phyloP scores from a whole-genome alignment of 2,797 vertebrate genomes.

The Sebastes nivosus region DNA sequence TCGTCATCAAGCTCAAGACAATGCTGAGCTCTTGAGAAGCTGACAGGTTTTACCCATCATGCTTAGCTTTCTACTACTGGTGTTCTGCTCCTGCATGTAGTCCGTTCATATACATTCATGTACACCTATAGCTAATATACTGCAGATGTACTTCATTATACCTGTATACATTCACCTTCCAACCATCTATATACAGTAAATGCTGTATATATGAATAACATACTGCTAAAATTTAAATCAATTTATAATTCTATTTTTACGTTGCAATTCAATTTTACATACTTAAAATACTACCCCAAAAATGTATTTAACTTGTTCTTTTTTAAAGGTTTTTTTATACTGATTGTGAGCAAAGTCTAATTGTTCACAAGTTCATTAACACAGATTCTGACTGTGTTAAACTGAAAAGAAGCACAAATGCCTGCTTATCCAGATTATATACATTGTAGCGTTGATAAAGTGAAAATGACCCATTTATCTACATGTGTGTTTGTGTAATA shows the following conservation, averaged over 20 bases:
- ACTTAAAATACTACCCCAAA: background rate
- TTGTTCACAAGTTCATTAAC: constrained; percentile 5
- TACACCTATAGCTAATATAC: background rate
- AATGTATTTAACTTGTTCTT: background rate
- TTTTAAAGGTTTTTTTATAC: background rate
- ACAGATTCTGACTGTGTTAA: background rate
- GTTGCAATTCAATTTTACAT: background rate
- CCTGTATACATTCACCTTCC: background rate
- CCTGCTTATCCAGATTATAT: background rate
- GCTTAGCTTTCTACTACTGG: constrained; percentile 3
- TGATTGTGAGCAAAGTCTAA: background rate
- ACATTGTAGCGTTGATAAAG: background rate
- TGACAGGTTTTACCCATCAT: constrained; percentile 27
- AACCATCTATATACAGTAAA: background rate
- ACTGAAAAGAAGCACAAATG: background rate
- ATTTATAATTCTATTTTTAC: background rate
- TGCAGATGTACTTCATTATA: background rate
- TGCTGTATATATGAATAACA: background rate
- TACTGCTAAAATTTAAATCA: background rate
- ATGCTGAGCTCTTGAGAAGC: constrained; percentile 19
- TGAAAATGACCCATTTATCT: background rate
- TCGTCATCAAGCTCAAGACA: constrained; percentile 25
- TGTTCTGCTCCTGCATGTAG: background rate
- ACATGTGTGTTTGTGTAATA: background rate
- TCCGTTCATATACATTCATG: background rate